Evolutionary conservation across 30 jellyfish, hydroid and myxozoan genomes (phyloP), one percentile per base, ranked within the genome.

Genomic region (Chironex yamaguchii): DNA sequence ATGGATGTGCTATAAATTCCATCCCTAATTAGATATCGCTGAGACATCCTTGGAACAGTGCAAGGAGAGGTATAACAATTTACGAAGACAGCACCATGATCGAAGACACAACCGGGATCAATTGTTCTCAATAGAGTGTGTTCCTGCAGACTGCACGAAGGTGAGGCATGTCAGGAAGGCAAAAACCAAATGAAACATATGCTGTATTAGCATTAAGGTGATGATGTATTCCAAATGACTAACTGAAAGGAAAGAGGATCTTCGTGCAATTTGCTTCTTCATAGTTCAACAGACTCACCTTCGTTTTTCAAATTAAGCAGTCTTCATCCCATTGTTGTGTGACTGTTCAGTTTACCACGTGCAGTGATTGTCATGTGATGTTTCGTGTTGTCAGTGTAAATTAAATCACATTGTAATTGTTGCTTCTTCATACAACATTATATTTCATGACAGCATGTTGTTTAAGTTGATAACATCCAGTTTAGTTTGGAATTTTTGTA

Each of bases 71-170:
- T 89, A 89, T 80, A 80, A 82, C 25, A 89, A 74, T 50, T 53
- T 89, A 24, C 74, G 48, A 64, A 82, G 85, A 29, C 94, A 77
- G 25, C 29, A 85, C 42, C 81, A 88, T 31, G 89, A 87, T 64
- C 67, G 93, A 89, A 79, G 96, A 23, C 90, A 81, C 14, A 66
- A 89, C 64, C 66, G 90, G 32, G 96, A 88, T 24, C 63, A 93
- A 2, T 28, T 76, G 30, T 85, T 94, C 79, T 27, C 97, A 2
- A 65, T 86, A 0, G 99, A 95, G 52, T 86, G 89, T 48, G 52
- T 89, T 76, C 90, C 96, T 35, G 99, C 97, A 27, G 97, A 95
- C 75, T 89, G 97, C 82, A 89, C 99, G 49, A 95, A 89, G 97
- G 99, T 95, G 75, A 62, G 27, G 2, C 35, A 4, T 72, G 20